Percentiles rank a stretch among this genome's conserved stretches.
phyloP scores from a whole-genome alignment of 2,888 invertebrate genomes.

The Adelognathus sp. region DNA sequence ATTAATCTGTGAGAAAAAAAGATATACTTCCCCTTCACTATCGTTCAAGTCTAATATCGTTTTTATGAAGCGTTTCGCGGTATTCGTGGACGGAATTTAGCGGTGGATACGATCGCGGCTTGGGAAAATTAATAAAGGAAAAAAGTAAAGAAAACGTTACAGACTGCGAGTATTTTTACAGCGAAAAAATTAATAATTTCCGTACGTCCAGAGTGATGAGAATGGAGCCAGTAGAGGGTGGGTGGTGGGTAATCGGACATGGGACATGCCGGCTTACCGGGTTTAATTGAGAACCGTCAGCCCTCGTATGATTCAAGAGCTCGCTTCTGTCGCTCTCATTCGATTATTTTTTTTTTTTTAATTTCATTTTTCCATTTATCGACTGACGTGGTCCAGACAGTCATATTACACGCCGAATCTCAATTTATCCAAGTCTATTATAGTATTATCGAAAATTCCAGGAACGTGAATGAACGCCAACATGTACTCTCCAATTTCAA shows the following conservation, averaged over 20 bases:
- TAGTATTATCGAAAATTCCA: no score
- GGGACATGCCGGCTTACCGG: conserved; percentile 64
- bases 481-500: not conserved
- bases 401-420: not conserved
- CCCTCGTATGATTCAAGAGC: conserved; percentile 20
- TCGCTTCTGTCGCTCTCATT: conserved; percentile 14
- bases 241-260: not conserved
- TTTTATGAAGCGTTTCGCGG: not conserved
- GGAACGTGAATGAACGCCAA: not conserved
- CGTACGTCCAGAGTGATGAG: conserved; percentile 47
- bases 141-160: not conserved
- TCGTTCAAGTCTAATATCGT: not conserved
- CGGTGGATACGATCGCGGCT: not conserved
- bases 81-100: not conserved
- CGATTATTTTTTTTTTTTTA: conserved; percentile 23
- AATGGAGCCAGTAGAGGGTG: conserved; percentile 30
- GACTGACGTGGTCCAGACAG: not conserved
- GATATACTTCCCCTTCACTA: no score
- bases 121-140: not conserved
- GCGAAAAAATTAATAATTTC: conserved; percentile 40
- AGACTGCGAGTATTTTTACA: not conserved
- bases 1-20: no score
- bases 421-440: not conserved
- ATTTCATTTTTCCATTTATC: conserved; percentile 21
- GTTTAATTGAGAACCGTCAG: conserved; percentile 76